These are phyloP conservation scores for Apamea sordens DNA, from an alignment of 2,888 invertebrate genomes.

Conservation along the genomic window DNA sequence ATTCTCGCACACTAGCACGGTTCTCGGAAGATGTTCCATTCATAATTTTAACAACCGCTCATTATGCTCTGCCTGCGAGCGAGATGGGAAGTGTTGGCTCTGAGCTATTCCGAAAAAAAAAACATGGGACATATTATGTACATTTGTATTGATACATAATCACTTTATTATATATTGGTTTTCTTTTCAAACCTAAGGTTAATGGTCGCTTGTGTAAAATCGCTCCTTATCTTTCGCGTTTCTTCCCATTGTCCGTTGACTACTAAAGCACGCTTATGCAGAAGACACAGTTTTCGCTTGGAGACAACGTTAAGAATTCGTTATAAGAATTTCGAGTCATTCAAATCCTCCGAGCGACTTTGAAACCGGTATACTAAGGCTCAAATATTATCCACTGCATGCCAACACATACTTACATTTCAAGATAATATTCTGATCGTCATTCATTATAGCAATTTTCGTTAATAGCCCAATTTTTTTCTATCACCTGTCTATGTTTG, in stretches of 20 bases:
- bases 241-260: slow-evolving; percentile 24
- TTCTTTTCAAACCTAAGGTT: slow-evolving; percentile 6
- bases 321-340: slow-evolving; percentile 61
- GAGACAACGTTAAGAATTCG: slow-evolving; percentile 49
- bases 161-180: slow-evolving; percentile 37
- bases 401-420: slow-evolving; percentile 42
- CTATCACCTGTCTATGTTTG: neutral
- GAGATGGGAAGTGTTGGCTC: slow-evolving; percentile 77
- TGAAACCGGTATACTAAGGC: slow-evolving; percentile 60
- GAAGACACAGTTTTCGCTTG: slow-evolving; percentile 48
- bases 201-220: slow-evolving; percentile 5
- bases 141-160: slow-evolving; percentile 40
- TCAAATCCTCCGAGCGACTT: slow-evolving; percentile 54
- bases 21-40: slow-evolving; percentile 84
- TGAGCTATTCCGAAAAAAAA: slow-evolving; percentile 76
- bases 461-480: neutral
- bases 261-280: slow-evolving; percentile 24
- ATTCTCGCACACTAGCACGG: slow-evolving; percentile 71
- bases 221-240: slow-evolving; percentile 5
- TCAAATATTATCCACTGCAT: slow-evolving; percentile 51
- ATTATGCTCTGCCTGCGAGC: slow-evolving; percentile 83
- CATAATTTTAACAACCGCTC: slow-evolving; percentile 89
- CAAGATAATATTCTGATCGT: slow-evolving; percentile 33
- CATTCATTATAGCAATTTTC: slow-evolving; percentile 30
- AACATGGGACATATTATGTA: slow-evolving; percentile 51